Evolutionary conservation across 2,797 vertebrate species (phyloP).

Genomic region (Channallabes apus): DNA sequence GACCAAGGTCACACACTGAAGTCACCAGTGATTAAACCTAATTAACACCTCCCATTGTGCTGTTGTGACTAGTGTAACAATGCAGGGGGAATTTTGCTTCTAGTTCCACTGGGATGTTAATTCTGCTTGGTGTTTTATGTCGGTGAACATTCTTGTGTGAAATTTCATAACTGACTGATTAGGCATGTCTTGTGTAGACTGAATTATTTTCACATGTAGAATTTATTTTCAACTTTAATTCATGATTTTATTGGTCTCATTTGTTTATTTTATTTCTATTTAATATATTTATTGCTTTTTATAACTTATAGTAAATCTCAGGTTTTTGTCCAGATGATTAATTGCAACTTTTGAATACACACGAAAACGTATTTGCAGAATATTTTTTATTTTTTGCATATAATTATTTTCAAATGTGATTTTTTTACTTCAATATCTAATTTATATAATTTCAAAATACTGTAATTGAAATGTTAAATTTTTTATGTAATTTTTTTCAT

Average conservation of each 20-base stretch:
- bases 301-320: too few relatives aligned
- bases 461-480: too few relatives aligned
- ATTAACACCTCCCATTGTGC: neutral
- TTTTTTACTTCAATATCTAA: too few relatives aligned
- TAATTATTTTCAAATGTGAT: too few relatives aligned
- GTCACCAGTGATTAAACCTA: constrained; percentile 8
- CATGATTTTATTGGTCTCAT: neutral
- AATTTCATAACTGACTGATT: neutral
- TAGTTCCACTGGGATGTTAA: neutral
- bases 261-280: too few relatives aligned
- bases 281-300: too few relatives aligned
- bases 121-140: neutral
- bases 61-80: neutral
- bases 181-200: neutral
- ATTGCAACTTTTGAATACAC: too few relatives aligned
- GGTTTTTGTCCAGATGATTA: too few relatives aligned
- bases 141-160: neutral
- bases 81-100: neutral
- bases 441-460: too few relatives aligned
- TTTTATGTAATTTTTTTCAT: too few relatives aligned
- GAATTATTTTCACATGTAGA: neutral
- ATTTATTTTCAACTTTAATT: neutral
- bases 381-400: too few relatives aligned
- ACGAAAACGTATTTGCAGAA: too few relatives aligned
- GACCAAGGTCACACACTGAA: neutral